Conservation (phyloP, 2,888 invertebrate species). For the Apamea epomidion region DNA sequence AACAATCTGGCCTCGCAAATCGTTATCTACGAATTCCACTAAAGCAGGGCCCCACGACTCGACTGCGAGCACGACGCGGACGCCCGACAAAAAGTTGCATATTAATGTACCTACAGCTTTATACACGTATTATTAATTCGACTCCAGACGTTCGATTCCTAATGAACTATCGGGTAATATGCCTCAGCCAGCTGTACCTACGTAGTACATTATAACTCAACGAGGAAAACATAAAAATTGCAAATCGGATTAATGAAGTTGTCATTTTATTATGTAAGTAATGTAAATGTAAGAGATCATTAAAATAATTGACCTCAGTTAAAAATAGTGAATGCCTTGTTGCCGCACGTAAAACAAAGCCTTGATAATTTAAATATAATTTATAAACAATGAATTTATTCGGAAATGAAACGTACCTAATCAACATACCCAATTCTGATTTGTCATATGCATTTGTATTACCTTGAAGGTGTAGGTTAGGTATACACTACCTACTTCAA, state of each 20-base stretch:
- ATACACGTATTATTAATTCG: constrained; percentile 39
- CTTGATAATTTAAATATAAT: constrained; percentile 28
- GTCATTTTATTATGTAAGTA: constrained; percentile 10
- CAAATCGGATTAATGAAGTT: background rate
- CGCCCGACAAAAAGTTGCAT: constrained; percentile 63
- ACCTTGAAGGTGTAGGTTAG: constrained; percentile 44
- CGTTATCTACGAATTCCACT: constrained; percentile 63
- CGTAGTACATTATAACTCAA: too few species aligned
- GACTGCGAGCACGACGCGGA: constrained; percentile 43
- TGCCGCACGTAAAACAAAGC: constrained; percentile 30
- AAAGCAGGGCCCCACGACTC: constrained; percentile 61
- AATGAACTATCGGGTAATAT: constrained; percentile 29
- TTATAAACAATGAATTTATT: constrained; percentile 23
- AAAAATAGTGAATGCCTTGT: constrained; percentile 33
- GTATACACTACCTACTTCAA: background rate
- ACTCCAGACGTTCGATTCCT: constrained; percentile 46
- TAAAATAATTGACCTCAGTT: constrained; percentile 20
- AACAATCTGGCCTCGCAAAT: constrained; percentile 61
- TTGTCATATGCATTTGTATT: constrained; percentile 34
- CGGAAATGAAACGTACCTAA: constrained; percentile 8
- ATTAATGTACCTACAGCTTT: constrained; percentile 51
- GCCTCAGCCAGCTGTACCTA: background rate
- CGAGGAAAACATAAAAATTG: background rate
- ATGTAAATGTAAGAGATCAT: constrained; percentile 15
- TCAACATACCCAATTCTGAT: constrained; percentile 17